Evolutionary conservation across 2,113 vertebrate species (phyloP), one percentile per base, ranked within the genome.

Genomic region (Phoxinus phoxinus): DNA sequence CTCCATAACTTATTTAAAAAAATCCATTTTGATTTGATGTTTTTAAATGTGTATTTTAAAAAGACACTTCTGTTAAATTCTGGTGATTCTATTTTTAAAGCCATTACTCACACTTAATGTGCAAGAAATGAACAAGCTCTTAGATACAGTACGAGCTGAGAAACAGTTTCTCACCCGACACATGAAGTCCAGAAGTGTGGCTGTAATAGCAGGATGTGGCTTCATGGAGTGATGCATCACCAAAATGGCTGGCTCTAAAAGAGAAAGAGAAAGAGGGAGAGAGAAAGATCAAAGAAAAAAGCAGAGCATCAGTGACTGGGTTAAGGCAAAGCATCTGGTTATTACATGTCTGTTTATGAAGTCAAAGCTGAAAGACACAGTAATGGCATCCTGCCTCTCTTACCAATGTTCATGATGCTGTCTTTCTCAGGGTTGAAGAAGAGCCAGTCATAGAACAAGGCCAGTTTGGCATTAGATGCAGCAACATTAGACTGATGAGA

Each of bases 191-290:
- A 99, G 95, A 85, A 99, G 94, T 0, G 98, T 99, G 90, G 98
- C 98, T 0, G 98, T 99, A 94, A 99, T 99, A 88, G 98, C 98
- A 2, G 98, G 98, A 89, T 99, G 98, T 11, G 98, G 98, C 89
- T 99, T 99, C 98, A 99, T 99, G 90, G 98, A 99, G 92, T 99
- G 98, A 81, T 99, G 97, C 98, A 99, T 99, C 88, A 99, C 98
- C 86, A 99, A 90, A 88, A 99, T 99, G 85, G 98, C 98, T 0
- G 98, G 98, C 6, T 99, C 98, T 99, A 93, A 5, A 41, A 73
- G 8, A 61, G 69, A 13, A 61, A 27, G 5, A 44, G 6, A 37
- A 0, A 73, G 30, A 75, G 41, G 25, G 5, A 88, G 35, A 56
- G 37, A 30, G 74, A 77, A 53, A 82, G 41, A 81, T 13, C n/a